Conservation (phyloP, 2,797 vertebrate species). For the Dermochelys coriacea region DNA sequence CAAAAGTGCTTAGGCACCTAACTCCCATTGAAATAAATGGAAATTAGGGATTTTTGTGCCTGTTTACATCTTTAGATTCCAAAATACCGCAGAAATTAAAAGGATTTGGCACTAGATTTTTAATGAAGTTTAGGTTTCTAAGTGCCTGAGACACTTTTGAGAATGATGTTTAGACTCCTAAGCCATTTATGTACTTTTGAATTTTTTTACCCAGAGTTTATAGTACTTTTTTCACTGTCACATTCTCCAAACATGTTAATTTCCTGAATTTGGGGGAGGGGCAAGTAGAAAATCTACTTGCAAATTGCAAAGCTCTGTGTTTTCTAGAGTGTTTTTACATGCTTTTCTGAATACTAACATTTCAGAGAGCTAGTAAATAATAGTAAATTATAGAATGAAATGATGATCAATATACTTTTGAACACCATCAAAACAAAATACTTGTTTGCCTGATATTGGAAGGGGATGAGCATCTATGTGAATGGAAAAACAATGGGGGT, state of each 20-base stretch:
- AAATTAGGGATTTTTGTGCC: not conserved
- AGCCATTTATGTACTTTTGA: not conserved
- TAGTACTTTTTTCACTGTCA: not conserved
- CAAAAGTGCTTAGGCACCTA: not conserved
- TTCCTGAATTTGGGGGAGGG: not conserved
- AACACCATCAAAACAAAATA: not conserved
- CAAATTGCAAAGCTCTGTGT: not conserved
- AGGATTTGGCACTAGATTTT: not conserved
- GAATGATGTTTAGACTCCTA: not conserved
- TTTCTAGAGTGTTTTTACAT: not conserved
- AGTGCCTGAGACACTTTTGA: not conserved
- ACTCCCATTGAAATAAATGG: not conserved
- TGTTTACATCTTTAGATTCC: not conserved
- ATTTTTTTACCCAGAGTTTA: not conserved
- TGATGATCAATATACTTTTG: fast-evolving
- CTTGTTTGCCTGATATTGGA: not conserved
- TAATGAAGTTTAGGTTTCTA: not conserved
- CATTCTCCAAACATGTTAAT: not conserved
- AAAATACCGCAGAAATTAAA: not conserved
- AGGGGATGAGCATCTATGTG: fast-evolving
- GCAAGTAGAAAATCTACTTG: fast-evolving
- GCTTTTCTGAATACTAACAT: fast-evolving
- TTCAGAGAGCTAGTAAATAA: not conserved
- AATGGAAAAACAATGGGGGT: not conserved
- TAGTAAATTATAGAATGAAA: not conserved